Evolutionary conservation across 2,888 invertebrate species (phyloP).

Genomic region (Drosophila nr. perissopoda): DNA sequence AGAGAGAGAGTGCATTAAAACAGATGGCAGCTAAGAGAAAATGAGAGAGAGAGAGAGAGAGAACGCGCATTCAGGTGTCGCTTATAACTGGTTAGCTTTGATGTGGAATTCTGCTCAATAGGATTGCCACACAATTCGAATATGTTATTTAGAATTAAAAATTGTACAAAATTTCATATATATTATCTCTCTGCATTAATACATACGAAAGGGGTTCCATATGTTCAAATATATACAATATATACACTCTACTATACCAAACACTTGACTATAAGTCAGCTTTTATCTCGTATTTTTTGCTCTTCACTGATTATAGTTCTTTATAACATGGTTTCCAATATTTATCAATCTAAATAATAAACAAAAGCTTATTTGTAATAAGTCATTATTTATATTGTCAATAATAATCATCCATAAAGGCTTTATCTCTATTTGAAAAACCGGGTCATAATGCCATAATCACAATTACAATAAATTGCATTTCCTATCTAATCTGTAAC

Average conservation of each 20-base stretch:
- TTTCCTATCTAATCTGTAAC: constrained; percentile 31
- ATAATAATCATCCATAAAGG: not conserved
- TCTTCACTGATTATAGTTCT: not conserved
- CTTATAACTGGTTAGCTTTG: constrained; percentile 29
- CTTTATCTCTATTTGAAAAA: not conserved
- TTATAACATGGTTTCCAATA: not conserved
- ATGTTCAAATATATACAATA: not conserved
- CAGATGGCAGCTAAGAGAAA: constrained; percentile 44
- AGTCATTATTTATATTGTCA: not conserved
- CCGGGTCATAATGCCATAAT: not conserved
- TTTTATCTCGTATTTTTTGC: not conserved
- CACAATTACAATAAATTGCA: constrained; percentile 7
- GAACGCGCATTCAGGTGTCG: constrained; percentile 29
- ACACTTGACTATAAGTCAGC: not conserved
- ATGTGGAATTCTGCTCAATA: constrained; percentile 21
- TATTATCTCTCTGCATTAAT: not conserved
- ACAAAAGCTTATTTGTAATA: not conserved
- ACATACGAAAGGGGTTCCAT: not conserved
- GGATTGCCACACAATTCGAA: constrained; percentile 18
- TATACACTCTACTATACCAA: not conserved
- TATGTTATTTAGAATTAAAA: not conserved
- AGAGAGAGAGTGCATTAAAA: constrained; percentile 7
- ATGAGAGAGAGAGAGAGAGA: constrained; percentile 27
- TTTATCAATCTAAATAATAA: not conserved
- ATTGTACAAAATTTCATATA: too few species aligned